phyloP scores from a whole-genome alignment of 2,888 invertebrate genomes.

The Crepidodera aurea region DNA sequence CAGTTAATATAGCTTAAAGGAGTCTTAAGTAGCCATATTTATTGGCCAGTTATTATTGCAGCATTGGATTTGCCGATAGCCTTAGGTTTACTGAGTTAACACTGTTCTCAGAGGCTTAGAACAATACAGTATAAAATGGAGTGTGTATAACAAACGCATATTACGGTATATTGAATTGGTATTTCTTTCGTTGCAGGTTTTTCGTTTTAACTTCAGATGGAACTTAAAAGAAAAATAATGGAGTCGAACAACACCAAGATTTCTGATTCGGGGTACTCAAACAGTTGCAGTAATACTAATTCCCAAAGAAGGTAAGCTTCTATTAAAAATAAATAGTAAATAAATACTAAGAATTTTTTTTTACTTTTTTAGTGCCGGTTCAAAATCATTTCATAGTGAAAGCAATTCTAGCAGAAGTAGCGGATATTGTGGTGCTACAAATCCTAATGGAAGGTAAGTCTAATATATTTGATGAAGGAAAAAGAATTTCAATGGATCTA shows the following conservation, averaged over 20 bases:
- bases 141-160: too few species aligned
- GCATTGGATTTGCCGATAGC: too few species aligned
- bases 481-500: neutral
- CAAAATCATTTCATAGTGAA: constrained; percentile 79
- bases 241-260: constrained; percentile 70
- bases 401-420: constrained; percentile 83
- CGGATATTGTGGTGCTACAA: constrained; percentile 78
- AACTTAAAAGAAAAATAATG: constrained; percentile 49
- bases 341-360: too few species aligned
- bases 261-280: constrained; percentile 84
- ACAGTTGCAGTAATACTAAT: constrained; percentile 83
- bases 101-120: too few species aligned
- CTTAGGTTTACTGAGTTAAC: too few species aligned
- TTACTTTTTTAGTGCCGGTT: constrained; percentile 72
- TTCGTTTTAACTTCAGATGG: neutral
- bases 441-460: constrained; percentile 57
- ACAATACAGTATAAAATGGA: too few species aligned
- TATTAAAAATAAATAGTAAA: too few species aligned
- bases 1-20: too few species aligned
- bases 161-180: too few species aligned
- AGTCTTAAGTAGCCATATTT: too few species aligned
- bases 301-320: constrained; percentile 76
- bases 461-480: neutral
- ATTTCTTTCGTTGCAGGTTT: too few species aligned
- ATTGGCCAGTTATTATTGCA: too few species aligned